Conservation (phyloP, 2,113 vertebrate species). For the Rafetus swinhoei region DNA sequence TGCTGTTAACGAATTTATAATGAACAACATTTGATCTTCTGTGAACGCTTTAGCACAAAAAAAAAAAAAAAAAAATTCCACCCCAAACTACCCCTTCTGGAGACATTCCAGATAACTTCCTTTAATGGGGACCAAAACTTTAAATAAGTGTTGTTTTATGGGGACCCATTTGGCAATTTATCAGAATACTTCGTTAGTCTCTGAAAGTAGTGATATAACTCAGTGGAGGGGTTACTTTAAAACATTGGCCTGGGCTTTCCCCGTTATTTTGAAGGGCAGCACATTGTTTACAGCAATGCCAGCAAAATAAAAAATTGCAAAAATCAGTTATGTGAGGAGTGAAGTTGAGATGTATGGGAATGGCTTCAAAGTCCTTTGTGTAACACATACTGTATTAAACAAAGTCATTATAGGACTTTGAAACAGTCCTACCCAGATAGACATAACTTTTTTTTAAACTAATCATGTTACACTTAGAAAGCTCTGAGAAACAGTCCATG, state of each 20-base stretch:
- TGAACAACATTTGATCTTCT: slow-evolving; percentile 71
- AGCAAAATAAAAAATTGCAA: slow-evolving; percentile 66
- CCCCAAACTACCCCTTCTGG: slow-evolving; percentile 45
- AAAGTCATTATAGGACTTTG: slow-evolving; percentile 61
- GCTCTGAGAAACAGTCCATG: slow-evolving; percentile 43
- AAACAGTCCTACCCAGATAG: slow-evolving; percentile 48
- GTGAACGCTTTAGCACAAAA: slow-evolving; percentile 51
- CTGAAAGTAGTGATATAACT: slow-evolving; percentile 55
- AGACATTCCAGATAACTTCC: slow-evolving; percentile 69
- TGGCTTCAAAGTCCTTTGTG: slow-evolving; percentile 49
- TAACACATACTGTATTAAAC: slow-evolving; percentile 33
- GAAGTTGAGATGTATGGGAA: slow-evolving; percentile 60
- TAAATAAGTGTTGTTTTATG: slow-evolving; percentile 66
- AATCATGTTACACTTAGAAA: slow-evolving; percentile 27
- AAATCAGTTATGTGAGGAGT: slow-evolving; percentile 53
- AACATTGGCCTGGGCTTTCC: slow-evolving; percentile 34
- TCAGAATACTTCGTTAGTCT: slow-evolving; percentile 60
- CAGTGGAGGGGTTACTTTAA: slow-evolving; percentile 48
- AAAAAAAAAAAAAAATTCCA: not conserved
- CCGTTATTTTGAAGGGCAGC: slow-evolving; percentile 39
- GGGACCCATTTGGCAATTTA: slow-evolving; percentile 58
- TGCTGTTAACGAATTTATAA: slow-evolving; percentile 73
- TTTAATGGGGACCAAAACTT: slow-evolving; percentile 68
- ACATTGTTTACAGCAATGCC: slow-evolving; percentile 63
- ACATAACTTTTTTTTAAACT: not conserved